Evolutionary conservation across 2,797 vertebrate species (phyloP), one percentile per base, ranked within the genome.

Genomic region (Malacoraja senta): DNA sequence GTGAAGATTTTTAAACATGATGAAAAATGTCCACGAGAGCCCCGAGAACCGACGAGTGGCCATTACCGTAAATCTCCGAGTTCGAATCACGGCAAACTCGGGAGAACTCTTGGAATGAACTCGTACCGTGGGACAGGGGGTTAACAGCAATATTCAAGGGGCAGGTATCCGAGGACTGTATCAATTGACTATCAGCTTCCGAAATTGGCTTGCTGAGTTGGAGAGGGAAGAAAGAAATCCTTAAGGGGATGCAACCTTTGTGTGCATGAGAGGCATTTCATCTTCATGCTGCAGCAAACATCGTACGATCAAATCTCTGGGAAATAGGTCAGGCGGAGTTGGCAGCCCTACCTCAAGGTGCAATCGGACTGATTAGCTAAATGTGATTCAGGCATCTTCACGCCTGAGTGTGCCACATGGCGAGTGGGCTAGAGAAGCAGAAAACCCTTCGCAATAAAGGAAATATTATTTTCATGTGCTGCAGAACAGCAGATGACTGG

Each of bases 281-380:
- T 65, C 35, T 88, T 7, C 84, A 88, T 19, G 32, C 61, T 65
- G 61, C 84, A 65, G 61, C 61, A 9, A 65, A 38, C 24, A 32
- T 65, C n/a, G 35, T 32, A 32, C 21, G n/a, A 88, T 32, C 61
- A 65, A 88, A 8, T 10, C 53, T 32, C 17, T 21, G 2, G 61
- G 84, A 88, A 88, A 88, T 65, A 3, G 61, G 61, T 32, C 61
- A 88, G 65, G 61, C n/a, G 19, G 17, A 44, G 61, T 65, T 65
- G 61, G 61, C 84, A 88, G 32, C 32, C n/a, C 61, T 32, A 88
- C 61, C 84, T 88, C 84, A 88, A 88, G 84, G 15, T 88, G 61
- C n/a, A 65, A n/a, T 32, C 84, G 21, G 19, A 35, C 84, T n/a
- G 61, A 88, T 65, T 65, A 65, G 29, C 61, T 88, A 88, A 88